Base-by-base conservation (phyloP, 1,140 invertebrate species). In the Papilio polyxenes region DNA sequence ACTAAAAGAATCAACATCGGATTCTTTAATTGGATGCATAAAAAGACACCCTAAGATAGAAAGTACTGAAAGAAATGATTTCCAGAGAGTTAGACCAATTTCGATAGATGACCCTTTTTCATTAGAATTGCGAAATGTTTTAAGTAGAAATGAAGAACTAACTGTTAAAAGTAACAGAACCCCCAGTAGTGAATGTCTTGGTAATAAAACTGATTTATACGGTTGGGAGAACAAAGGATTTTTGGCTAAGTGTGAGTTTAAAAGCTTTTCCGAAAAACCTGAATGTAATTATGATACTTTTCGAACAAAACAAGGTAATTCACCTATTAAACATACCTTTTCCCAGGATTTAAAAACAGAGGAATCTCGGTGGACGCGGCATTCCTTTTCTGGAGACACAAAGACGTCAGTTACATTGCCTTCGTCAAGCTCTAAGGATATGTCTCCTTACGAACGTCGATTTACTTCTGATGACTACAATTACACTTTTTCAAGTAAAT, bases 191-290 rank as follows among this genome's bases (percentile, higher is more conserved):
- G 93, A 93, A 86, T 90, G 89, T 85, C 86, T 93, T 78, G 92
- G 88, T 83, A 95, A 95, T 88, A 93, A 93, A 92, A 94, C 93
- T 77, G 94, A 95, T 89, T 88, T 90, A 82, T 95, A 94, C 87
- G 94, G 94, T 53, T 95, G 94, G 94, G 94, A 95, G 92, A 95
- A 95, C 84, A 95, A 95, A 88, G 93, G 92, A 17, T 95, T 95
- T 86, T 83, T 91, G 80, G 94, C 89, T 37, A 95, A 94, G 87
- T 91, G 87, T 86, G 88, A 90, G 81, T 88, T 82, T 83, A 88
- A 89, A 88, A 89, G 75, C 74, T 82, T 84, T 79, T 82, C 87
- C 82, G 86, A 84, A 20, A 88, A 87, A 84, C 75, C 85, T 23
- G 87, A 88, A 56, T 84, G 83, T 17, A 87, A 83, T 72, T 84